Conservation (phyloP, 2,888 invertebrate genomes). For the Lacanobia oleracea region DNA sequence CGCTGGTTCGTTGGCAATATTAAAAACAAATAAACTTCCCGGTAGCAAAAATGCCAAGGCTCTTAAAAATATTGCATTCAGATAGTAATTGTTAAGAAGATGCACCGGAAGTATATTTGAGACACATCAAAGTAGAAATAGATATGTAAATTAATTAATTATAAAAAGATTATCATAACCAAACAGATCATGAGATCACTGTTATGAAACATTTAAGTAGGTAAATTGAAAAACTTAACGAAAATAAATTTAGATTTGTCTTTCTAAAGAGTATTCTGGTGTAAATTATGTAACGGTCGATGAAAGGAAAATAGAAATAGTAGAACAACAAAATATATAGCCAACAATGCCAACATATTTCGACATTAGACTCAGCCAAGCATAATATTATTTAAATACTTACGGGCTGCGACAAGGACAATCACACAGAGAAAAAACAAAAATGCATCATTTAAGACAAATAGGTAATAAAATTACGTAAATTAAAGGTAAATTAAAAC, state of each 20-base stretch:
- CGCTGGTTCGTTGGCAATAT: background rate
- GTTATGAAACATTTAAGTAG: slow-evolving; percentile 1
- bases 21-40: slow-evolving; percentile 1
- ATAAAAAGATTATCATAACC: background rate
- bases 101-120: slow-evolving; percentile 5
- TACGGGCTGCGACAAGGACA: slow-evolving; percentile 11
- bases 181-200: background rate
- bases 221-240: background rate
- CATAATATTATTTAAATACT: slow-evolving; percentile 8
- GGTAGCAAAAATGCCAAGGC: background rate
- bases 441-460: background rate
- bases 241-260: background rate
- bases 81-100: background rate
- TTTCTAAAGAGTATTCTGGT: background rate
- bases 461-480: no score
- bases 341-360: slow-evolving; percentile 14
- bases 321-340: background rate
- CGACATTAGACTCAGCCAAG: slow-evolving; percentile 6
- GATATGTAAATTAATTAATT: slow-evolving; percentile 1
- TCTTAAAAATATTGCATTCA: background rate
- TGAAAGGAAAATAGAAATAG: slow-evolving; percentile 14
- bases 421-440: background rate
- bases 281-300: slow-evolving; percentile 16
- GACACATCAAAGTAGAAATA: background rate
- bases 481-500: no score